Evolutionary conservation across 2,888 invertebrate species (phyloP), one percentile per base, ranked within the genome.

Genomic region (Leucoptera coffeella): DNA sequence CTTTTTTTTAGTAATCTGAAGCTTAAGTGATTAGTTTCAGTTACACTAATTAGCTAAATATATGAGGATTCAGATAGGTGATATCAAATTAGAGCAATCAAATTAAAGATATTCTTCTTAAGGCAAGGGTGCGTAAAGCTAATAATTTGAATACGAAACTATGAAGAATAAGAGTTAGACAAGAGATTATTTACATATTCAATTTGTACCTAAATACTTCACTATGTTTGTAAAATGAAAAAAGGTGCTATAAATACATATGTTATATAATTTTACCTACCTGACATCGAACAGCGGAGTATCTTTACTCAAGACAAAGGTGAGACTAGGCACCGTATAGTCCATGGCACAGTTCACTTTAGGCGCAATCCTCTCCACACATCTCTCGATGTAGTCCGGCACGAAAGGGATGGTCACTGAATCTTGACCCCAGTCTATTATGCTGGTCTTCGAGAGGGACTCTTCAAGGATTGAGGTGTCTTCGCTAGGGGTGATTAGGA

Each of bases 401-500:
- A 35, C 38, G 22, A 37, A 55, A 0, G 54, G 44, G 1, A 52
- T 25, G 7, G 35, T 30, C 0, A 47, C 29, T 12, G 17, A 9
- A 31, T n/a, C n/a, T n/a, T 33, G 35, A 2, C 26, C 36, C 54
- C 55, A 58, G 28, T 57, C 41, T 25, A 59, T 46, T 0, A 48
- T 2, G 21, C 48, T 43, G 2, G 58, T 58, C 8, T 26, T 38
- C 4, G 21, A 38, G 5, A 61, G 35, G 2, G 54, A 52, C 5
- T 42, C 36, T 38, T 46, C 39, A 2, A 60, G 37, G 14, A 39
- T 37, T 7, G 33, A 30, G 2, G 47, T 46, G 25, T 55, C 39
- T n/a, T 47, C 37, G 8, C 22, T 44, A 1, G 48, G 44, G 17
- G 43, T 45, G 25, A 47, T 47, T 12, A 58, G 42, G 11, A 56